These are phyloP conservation scores for Nymphalis urticae DNA, from an alignment of 2,888 invertebrate genomes.

Conservation along the genomic window DNA sequence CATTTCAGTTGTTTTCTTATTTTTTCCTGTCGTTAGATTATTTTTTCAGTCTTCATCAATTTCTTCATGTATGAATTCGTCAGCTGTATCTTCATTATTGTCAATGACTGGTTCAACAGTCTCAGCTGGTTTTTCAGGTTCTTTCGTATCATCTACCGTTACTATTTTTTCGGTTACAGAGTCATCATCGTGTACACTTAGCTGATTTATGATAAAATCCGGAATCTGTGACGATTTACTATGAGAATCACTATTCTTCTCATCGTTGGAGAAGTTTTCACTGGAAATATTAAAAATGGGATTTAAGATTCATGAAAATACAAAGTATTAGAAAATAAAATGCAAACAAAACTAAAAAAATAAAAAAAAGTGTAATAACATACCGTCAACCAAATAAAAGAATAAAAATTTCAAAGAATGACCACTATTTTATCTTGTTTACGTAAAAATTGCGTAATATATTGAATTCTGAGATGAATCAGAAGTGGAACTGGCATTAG, in stretches of 20 bases:
- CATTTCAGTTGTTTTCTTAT: too few species aligned
- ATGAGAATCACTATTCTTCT: not conserved
- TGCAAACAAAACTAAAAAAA: constrained; percentile 14
- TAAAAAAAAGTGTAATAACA: constrained; percentile 32
- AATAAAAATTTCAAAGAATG: not conserved
- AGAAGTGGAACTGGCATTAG: constrained; percentile 39
- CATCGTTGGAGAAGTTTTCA: not conserved
- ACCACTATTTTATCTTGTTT: constrained; percentile 31
- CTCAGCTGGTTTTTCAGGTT: not conserved
- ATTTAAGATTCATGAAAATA: too few species aligned
- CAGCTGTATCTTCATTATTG: constrained; percentile 1
- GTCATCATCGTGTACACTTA: not conserved
- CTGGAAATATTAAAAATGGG: not conserved
- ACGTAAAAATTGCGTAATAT: constrained; percentile 47
- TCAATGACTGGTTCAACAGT: not conserved
- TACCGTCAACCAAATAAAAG: constrained; percentile 28
- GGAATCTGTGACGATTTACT: not conserved
- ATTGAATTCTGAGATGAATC: constrained; percentile 57
- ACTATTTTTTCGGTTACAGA: not conserved
- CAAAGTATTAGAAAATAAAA: not conserved
- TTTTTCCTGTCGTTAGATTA: too few species aligned
- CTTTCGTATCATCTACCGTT: not conserved
- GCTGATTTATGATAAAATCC: too few species aligned
- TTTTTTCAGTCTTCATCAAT: constrained; percentile 24
- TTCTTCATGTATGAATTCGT: constrained; percentile 37